Evolutionary conservation across 2,113 vertebrate genomes (phyloP).

Genomic region (Manacus vitellinus): DNA sequence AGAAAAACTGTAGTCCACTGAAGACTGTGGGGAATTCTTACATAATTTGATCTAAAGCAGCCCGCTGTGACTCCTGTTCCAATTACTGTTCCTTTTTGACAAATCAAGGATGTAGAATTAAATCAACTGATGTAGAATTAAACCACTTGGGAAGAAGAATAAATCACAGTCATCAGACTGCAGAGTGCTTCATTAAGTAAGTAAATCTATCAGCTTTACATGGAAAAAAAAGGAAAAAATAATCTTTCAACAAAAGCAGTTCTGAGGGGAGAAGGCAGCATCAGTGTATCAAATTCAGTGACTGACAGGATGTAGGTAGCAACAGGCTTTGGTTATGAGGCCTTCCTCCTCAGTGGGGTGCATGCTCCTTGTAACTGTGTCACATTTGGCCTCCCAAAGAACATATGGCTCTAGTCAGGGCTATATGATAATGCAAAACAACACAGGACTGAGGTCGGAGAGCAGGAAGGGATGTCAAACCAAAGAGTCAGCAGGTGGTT

Average conservation of each 20-base stretch:
- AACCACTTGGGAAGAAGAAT: not conserved
- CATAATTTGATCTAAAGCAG: not conserved
- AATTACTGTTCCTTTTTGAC: not conserved
- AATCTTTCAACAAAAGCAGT: not conserved
- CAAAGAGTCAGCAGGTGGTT: not conserved
- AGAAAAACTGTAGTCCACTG: not conserved
- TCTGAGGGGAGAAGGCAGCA: not conserved
- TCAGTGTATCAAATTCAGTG: not conserved
- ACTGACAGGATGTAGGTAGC: not conserved
- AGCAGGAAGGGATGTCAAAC: fast-evolving
- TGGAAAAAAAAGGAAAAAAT: too few species aligned
- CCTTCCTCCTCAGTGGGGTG: not conserved
- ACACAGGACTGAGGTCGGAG: not conserved
- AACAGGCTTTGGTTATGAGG: not conserved
- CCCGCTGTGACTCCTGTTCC: not conserved
- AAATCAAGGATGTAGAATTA: constrained; percentile 13
- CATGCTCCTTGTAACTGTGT: not conserved
- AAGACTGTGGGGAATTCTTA: not conserved
- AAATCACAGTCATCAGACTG: not conserved
- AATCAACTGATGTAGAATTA: not conserved
- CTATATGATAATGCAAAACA: not conserved
- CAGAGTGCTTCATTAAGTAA: constrained; percentile 1
- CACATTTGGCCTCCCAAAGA: not conserved
- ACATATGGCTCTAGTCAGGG: fast-evolving
- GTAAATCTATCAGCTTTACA: not conserved